Conservation (phyloP, 2,888 invertebrate species). For the Epinotia ramella region DNA sequence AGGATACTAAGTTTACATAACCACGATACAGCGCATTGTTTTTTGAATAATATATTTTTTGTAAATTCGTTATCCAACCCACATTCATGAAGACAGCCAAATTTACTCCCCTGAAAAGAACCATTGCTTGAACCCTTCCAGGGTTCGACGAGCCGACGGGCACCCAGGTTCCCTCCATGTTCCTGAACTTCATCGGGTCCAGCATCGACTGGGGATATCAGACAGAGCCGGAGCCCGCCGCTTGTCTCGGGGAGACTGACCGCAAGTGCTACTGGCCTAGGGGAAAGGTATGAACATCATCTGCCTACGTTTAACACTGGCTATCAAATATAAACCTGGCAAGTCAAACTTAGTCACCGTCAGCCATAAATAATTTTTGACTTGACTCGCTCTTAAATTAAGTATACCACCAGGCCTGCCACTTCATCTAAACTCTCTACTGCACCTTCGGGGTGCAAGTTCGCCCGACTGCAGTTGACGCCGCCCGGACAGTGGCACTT, state of each 20-base stretch:
- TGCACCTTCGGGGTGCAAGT: no score
- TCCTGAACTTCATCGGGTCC: conserved; percentile 93
- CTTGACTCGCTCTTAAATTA: neutral
- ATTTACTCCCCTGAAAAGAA: no score
- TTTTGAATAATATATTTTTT: no score
- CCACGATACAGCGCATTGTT: no score
- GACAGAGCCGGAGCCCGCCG: conserved; percentile 92
- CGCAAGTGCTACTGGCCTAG: conserved; percentile 93
- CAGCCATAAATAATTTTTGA: neutral
- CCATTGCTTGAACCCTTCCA: no score
- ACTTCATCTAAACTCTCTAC: no score
- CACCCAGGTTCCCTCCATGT: conserved; percentile 95
- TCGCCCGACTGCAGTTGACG: no score
- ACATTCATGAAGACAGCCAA: no score
- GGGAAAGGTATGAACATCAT: conserved; percentile 87
- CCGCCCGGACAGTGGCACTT: no score
- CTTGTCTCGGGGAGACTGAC: conserved; percentile 90
- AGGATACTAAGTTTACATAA: no score
- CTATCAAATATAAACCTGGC: no score
- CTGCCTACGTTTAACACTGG: neutral
- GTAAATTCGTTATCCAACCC: no score
- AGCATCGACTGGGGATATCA: conserved; percentile 95
- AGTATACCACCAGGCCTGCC: neutral
- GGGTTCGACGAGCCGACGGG: conserved; percentile 95
- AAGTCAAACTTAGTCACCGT: neutral